Conservation (phyloP, 2,113 vertebrate species). For the Axis porcinus region DNA sequence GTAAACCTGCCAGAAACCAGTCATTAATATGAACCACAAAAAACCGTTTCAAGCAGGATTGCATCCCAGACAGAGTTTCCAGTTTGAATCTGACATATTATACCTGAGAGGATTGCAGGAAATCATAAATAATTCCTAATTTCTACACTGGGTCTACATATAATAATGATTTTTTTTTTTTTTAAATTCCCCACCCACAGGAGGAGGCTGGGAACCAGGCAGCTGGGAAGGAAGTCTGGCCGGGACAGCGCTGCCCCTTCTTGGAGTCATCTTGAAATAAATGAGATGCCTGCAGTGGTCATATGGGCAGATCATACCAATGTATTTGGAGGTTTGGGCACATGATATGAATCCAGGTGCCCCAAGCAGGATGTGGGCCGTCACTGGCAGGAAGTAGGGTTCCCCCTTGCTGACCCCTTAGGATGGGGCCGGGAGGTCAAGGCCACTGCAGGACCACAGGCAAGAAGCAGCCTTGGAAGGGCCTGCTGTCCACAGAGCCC, state of each 20-base stretch:
- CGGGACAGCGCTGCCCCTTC: neutral
- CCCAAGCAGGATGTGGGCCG: neutral
- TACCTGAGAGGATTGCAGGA: constrained; percentile 14
- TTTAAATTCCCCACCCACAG: neutral
- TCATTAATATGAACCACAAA: neutral
- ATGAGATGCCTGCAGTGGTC: neutral
- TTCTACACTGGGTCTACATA: neutral
- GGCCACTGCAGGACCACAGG: neutral
- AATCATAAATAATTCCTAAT: constrained; percentile 35
- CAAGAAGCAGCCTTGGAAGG: neutral
- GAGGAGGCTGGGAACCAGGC: neutral
- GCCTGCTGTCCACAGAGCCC: neutral
- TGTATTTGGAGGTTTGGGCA: neutral
- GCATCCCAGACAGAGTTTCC: constrained; percentile 26
- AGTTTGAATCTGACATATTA: constrained; percentile 44
- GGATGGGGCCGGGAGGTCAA: neutral
- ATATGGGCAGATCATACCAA: neutral
- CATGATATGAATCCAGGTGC: neutral
- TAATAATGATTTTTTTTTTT: neutral
- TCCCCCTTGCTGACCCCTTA: fast-evolving
- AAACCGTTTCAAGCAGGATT: constrained; percentile 38
- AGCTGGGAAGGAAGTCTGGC: neutral
- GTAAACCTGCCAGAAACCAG: neutral
- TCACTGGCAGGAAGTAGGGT: fast-evolving
- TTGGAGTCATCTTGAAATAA: neutral